phyloP scores from a whole-genome alignment of 2,888 invertebrate genomes.

The Epinotia ramella region DNA sequence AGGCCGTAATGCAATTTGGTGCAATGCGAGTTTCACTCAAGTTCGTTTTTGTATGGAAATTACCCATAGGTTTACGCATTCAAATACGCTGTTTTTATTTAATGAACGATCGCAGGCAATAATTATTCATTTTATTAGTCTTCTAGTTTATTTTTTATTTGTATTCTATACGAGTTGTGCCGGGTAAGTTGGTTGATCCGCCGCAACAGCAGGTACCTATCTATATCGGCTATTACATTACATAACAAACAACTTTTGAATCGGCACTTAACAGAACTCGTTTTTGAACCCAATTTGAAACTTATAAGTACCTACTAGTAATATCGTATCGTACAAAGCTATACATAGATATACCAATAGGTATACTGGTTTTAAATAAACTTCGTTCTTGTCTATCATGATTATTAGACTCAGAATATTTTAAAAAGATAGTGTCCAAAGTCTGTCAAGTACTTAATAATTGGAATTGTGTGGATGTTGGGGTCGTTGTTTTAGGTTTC shows the following conservation, averaged over 20 bases:
- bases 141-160: background rate
- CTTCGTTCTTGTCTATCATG: background rate
- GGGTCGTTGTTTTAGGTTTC: background rate
- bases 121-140: background rate
- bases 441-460: background rate
- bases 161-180: background rate
- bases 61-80: conserved; percentile 20
- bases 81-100: background rate
- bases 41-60: conserved; percentile 35
- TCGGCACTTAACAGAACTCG: conserved; percentile 7
- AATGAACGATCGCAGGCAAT: background rate
- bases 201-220: conserved; percentile 1
- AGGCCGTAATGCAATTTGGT: conserved; percentile 23
- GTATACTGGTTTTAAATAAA: background rate
- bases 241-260: conserved; percentile 27
- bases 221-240: conserved; percentile 11
- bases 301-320: too few relatives aligned
- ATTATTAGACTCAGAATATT: background rate
- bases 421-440: background rate
- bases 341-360: background rate
- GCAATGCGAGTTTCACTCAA: conserved; percentile 28
- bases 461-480: background rate
- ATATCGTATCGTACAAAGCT: background rate
- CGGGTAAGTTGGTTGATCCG: conserved; percentile 3
- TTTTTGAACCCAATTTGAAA: conserved; percentile 15